Evolutionary conservation across 2,888 invertebrate species (phyloP), one percentile per base, ranked within the genome.

Genomic region (Helobdella robusta): DNA sequence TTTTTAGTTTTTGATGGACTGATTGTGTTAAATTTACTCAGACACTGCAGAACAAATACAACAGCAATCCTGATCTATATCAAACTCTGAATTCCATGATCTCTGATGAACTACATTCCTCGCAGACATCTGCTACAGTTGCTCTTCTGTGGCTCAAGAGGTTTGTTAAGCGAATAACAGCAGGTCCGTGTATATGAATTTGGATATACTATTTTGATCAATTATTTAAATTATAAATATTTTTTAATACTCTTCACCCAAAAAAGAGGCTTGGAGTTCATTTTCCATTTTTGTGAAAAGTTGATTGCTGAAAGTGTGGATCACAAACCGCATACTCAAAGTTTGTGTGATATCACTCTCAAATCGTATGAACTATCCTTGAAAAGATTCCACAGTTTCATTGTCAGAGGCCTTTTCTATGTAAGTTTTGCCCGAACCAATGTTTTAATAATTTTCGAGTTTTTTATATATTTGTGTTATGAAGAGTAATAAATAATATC

Each of bases 61-160:
- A 35, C n/a, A 11, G 28, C 4, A 52, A 65, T 20, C 65, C 65
- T 8, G 50, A 25, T 28, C 59, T 60, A 46, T 60, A 60, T 23
- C 46, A 52, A 18, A 23, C 50, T 8, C 44, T 65, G 36, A 65
- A 60, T 35, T 20, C 50, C 20, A 65, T 65, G 60, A 50, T 65
- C 15, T 35, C 59, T 4, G 65, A 48, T 25, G 65, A 65, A 52
- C 28, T 36, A 20, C 25, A 25, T 0, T 8, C 3, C 25, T 18
- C 46, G 46, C 32, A 23, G 1, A 40, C 59, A 25, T 30, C 59
- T n/a, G 65, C 65, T 5, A 56, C 54, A n/a, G 58, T 66, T 28
- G 58, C 66, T 23, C n/a, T 66, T 35, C 52, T 66, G 11, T 66
- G 66, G 66, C 59, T 66, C 3, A 66, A 66, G 32, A 66, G 66